Base-by-base conservation (phyloP, 2,113 vertebrate species). In the Grus americana region DNA sequence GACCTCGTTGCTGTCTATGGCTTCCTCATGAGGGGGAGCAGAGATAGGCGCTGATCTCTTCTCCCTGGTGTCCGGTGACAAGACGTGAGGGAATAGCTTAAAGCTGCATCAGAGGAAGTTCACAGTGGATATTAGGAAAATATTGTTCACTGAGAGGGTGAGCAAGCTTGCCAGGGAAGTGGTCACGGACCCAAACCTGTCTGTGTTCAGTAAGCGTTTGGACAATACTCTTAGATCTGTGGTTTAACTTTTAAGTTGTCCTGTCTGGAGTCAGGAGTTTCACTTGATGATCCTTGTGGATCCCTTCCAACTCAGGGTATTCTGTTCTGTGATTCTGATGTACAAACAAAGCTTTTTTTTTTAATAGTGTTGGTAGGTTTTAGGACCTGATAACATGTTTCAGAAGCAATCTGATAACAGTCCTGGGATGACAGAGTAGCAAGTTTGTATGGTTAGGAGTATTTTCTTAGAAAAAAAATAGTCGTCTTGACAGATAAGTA, bases 71-170 rank as follows among this genome's bases (percentile, higher is more conserved):
- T 50, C 11, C 44, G 15, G 18, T 18, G 49, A 24, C 26, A 36
- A 47, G n/a, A 21, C 2, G 9, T 0, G 10, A n/a, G 38, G 16
- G 15, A 4, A 20, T 29, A 29, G 15, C 6, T 36, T 42, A 36
- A 20, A 65, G 29, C 49, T 65, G 36, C 21, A 6, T 13, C 27
- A 12, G 38, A 24, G 36, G 57, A 40, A 20, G 22, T 34, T 78
- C n/a, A 6, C 8, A 1, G 1, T 49, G 47, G 52, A 1, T 19
- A 6, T 62, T 30, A 44, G 65, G 42, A 82, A 22, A 30, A 42
- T 12, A 13, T 13, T 27, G 10, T 21, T 78, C 22, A 7, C 23
- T 18, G 23, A 62, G 30, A 29, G 66, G 22, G 21, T 44, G 50
- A 65, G 30, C 30, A n/a, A 7, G 36, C 40, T 82, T 0, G 3